Base-by-base conservation (phyloP, 2,113 vertebrate genomes). In the Tragelaphus strepsiceros region DNA sequence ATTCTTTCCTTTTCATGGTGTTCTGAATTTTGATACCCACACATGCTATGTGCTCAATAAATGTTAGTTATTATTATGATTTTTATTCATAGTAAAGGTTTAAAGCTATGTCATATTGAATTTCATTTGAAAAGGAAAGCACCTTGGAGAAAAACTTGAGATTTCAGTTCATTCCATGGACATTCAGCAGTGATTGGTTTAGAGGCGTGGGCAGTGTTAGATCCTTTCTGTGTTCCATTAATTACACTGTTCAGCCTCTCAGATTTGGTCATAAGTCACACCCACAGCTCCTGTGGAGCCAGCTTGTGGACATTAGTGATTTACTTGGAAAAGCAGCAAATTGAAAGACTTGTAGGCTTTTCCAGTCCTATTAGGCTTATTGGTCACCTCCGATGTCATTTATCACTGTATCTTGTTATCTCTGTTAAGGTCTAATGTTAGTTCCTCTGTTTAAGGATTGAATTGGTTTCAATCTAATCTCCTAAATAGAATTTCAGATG, bases 391-490 rank as follows among this genome's bases (percentile, higher is more conserved):
- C 91, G 82, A 92, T 91, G 61, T 1, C 58, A 82, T 96, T 97
- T 96, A 95, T 98, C 67, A 96, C 9, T 21, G 22, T 89, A 19
- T 81, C 88, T 96, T 98, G 49, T 97, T 97, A 92, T 97, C 97
- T 98, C 17, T 93, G 14, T 22, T 92, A 82, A 96, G 86, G 96
- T 90, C 53, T 88, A 64, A 87, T 96, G 88, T 54, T 62, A 90
- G 92, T 83, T 21, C 35, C 96, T 96, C 54, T 97, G 49, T 87
- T 98, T 93, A 98, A 98, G 12, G 22, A 71, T 82, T 88, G 95
- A 84, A 87, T 96, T 97, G 78, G 43, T 95, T 97, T 98, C 58
- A 95, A 64, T 98, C 96, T 98, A 89, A 82, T 98, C 88, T 98
- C 62, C 24, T 78, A 97, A 96, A 49, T 97, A 78, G 67, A 97